These are phyloP conservation scores for Pteruthius melanotis DNA, from an alignment of 2,113 vertebrate species.

Conservation along the genomic window DNA sequence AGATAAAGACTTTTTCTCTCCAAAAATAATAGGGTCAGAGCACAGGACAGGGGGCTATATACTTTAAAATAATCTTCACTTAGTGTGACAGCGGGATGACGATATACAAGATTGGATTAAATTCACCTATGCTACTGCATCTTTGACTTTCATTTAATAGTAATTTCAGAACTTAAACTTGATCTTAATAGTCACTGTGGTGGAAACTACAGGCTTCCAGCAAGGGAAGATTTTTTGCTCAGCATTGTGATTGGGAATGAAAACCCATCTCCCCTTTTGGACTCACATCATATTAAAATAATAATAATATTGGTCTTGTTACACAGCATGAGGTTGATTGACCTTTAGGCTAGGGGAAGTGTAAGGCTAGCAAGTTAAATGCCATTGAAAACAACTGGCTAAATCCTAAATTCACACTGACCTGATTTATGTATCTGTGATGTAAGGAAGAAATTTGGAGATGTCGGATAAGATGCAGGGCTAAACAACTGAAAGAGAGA, in stretches of 20 bases:
- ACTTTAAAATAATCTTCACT: background rate
- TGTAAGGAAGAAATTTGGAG: slow-evolving; percentile 1
- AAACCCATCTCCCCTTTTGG: background rate
- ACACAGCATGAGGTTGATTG: background rate
- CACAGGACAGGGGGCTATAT: background rate
- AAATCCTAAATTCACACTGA: background rate
- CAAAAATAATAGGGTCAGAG: background rate
- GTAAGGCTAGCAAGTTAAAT: slow-evolving; percentile 3
- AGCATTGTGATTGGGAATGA: background rate
- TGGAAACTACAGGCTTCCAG: background rate
- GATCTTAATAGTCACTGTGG: background rate
- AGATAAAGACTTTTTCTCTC: background rate
- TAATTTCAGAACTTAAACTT: background rate
- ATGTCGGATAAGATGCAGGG: slow-evolving; percentile 1
- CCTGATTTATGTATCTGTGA: background rate
- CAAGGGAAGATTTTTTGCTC: background rate
- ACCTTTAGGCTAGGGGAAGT: background rate
- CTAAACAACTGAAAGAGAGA: slow-evolving; percentile 48
- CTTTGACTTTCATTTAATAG: background rate
- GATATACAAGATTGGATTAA: background rate
- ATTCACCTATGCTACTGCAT: background rate
- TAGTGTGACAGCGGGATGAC: background rate
- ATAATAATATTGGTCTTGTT: slow-evolving; percentile 6
- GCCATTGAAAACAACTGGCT: background rate
- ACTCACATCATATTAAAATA: background rate